Percentiles rank a stretch among this genome's conserved stretches.
These are phyloP conservation scores for Lydus trimaculatus DNA, from an alignment of 2,888 invertebrate genomes.

Conservation along the genomic window DNA sequence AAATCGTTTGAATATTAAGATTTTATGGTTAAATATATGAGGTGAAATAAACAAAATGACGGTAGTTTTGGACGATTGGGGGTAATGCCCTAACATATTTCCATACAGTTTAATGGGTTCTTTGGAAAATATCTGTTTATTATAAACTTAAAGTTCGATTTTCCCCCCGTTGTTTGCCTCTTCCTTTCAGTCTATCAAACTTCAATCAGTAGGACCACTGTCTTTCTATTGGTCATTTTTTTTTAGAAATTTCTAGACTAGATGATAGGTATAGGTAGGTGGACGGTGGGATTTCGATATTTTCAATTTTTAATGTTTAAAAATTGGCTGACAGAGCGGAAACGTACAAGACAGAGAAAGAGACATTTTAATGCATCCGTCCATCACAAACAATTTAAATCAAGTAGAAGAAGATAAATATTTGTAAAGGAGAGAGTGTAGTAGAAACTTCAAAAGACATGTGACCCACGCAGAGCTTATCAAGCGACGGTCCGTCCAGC, in stretches of 20 bases:
- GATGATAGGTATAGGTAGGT: background rate
- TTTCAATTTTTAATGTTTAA: slow-evolving; percentile 3
- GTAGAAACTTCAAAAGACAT: slow-evolving; percentile 46
- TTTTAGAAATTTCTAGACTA: background rate
- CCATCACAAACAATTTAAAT: slow-evolving; percentile 48
- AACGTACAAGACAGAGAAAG: slow-evolving; percentile 6
- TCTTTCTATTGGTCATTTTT: background rate
- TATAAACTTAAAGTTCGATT: background rate
- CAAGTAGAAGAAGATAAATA: slow-evolving; percentile 48
- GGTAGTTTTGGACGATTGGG: background rate
- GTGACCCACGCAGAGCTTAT: slow-evolving; percentile 51
- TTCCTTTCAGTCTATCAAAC: too few species aligned
- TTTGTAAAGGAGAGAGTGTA: slow-evolving; percentile 43
- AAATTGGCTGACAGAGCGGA: slow-evolving; percentile 1
- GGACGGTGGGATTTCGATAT: background rate
- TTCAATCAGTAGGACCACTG: too few species aligned
- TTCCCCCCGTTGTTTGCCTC: background rate
- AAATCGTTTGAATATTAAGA: slow-evolving; percentile 1
- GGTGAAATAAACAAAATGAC: slow-evolving; percentile 2
- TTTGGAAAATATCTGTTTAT: background rate
- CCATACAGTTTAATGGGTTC: background rate
- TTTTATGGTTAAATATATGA: background rate
- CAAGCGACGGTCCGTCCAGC: slow-evolving; percentile 50
- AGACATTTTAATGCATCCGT: slow-evolving; percentile 41
- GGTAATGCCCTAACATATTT: background rate